A percentile compares a stretch with the other conserved stretches of the same genome.
Evolutionary conservation across 2,888 invertebrate genomes (phyloP).

Genomic region (Deilephila elpenor): DNA sequence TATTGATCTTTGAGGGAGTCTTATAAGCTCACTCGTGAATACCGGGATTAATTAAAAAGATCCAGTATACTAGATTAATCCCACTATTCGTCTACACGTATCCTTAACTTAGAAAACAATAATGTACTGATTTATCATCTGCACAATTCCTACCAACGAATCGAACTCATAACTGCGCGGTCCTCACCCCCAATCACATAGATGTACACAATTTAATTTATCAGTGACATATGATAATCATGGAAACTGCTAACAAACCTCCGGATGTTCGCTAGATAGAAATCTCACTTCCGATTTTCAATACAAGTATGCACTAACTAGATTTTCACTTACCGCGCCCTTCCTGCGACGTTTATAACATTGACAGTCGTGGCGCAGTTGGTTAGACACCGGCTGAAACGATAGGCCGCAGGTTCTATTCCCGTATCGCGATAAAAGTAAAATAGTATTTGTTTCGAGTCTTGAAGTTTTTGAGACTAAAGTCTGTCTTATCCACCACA

Average conservation of each 20-base stretch:
- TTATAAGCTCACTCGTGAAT: not conserved
- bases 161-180: too few species aligned
- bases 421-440: too few species aligned
- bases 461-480: too few species aligned
- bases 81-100: not conserved
- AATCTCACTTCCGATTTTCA: slow-evolving; percentile 23
- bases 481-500: too few species aligned
- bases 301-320: not conserved
- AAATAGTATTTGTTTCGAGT: too few species aligned
- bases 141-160: too few species aligned
- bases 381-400: not conserved
- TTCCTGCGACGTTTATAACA: not conserved
- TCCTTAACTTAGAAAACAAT: too few species aligned
- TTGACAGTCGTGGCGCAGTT: not conserved
- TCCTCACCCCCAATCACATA: too few species aligned
- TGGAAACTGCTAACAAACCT: not conserved
- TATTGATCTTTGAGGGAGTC: slow-evolving; percentile 1
- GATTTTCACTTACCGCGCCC: not conserved
- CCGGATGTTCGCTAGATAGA: slow-evolving; percentile 2
- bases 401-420: too few species aligned
- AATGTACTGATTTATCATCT: too few species aligned
- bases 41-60: too few species aligned
- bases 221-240: not conserved
- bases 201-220: too few species aligned
- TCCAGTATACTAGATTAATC: not conserved